Evolutionary conservation across 2,888 invertebrate genomes (phyloP).

Genomic region (Lypha dubia): DNA sequence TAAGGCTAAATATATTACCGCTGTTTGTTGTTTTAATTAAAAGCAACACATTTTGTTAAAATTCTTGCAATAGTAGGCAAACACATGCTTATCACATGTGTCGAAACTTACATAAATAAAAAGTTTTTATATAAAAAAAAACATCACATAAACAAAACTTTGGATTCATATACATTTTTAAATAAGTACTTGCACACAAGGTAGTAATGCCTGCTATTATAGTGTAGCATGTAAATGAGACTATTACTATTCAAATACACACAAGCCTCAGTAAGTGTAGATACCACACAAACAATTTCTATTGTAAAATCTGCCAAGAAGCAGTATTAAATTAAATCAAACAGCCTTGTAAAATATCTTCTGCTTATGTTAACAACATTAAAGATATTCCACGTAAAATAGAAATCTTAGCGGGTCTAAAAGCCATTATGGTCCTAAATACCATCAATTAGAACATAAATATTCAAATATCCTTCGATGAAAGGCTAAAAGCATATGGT

Average conservation of each 20-base stretch:
- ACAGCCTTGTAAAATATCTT: neutral
- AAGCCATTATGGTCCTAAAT: no score
- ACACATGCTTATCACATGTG: slow-evolving; percentile 3
- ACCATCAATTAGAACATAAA: no score
- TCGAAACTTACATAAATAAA: neutral
- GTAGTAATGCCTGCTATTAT: slow-evolving; percentile 14
- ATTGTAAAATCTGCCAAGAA: neutral
- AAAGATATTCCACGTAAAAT: no score
- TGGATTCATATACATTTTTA: neutral
- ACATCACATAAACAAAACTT: neutral
- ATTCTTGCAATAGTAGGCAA: slow-evolving; percentile 7
- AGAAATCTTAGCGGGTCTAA: no score
- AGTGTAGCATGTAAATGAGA: neutral
- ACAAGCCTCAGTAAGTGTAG: neutral
- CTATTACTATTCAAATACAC: neutral
- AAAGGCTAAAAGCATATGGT: no score
- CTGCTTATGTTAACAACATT: neutral
- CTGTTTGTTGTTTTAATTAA: neutral
- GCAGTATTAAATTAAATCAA: neutral
- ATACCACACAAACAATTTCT: neutral
- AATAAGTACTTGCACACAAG: neutral
- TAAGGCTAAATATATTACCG: neutral
- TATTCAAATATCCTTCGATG: no score
- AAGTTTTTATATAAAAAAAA: slow-evolving; percentile 3
- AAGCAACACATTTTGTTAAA: neutral